Evolutionary conservation across 2,888 invertebrate species (phyloP), one percentile per base, ranked within the genome.

Genomic region (Empis stercorea): DNA sequence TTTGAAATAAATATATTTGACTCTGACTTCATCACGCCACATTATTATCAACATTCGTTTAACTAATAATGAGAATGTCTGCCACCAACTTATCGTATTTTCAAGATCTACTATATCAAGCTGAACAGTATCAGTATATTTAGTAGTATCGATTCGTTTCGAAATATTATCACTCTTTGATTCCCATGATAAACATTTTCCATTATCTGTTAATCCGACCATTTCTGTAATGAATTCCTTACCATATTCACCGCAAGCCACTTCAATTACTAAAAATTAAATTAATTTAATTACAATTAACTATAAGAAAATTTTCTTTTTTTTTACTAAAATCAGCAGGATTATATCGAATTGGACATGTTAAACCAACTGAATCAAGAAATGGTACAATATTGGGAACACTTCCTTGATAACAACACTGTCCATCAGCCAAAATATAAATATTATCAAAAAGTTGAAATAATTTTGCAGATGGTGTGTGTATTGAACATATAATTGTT

Each of bases 271-370:
- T 86, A 71, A 67, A 52, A 53, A 50, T 6, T 34, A 4, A 39
- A 39, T 17, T 10, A 20, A 17, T 17, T 20, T 7, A 20, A 13
- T 13, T 23, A 27, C n/a, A 23, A 10, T 16, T 20, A n/a, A 9
- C 2, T 6, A 27, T 7, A 27, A 27, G 23, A 7, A 27, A 27
- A 2, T 27, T 27, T n/a, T n/a, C n/a, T n/a, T n/a, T n/a, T n/a
- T n/a, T n/a, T 80, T 79, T 70, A 93, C 93, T 80, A 68, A 93
- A 96, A 72, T 96, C 96, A 6, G 95, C 94, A 0, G 96, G 96
- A 68, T 95, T 96, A 63, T 94, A 93, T 55, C 92, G 91, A 51
- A 76, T 79, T 0, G 96, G 96, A 62, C 96, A 96, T 23, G 83
- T 77, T 34, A 93, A 71, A 36, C 84, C 87, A 45, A 92, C 70